phyloP scores from a whole-genome alignment of 35 echinoderm and acorn worm species.

The Heliocidaris tuberculata region DNA sequence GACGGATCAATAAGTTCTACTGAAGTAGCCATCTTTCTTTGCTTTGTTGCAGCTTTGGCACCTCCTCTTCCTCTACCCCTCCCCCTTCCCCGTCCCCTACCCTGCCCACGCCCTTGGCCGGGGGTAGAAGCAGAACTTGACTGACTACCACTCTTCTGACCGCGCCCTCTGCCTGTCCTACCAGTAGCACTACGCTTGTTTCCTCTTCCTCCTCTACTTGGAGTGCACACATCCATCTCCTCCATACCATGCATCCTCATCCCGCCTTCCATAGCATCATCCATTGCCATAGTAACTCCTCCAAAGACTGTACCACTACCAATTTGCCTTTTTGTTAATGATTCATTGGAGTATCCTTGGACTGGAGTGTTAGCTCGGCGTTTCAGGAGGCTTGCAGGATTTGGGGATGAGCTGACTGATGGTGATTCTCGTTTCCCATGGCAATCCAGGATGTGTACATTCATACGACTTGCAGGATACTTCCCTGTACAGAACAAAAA shows the following conservation, averaged over 20 bases:
- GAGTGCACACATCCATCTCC: background rate
- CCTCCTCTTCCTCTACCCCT: slow-evolving; percentile 27
- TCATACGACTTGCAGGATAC: slow-evolving; percentile 27
- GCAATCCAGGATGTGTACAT: slow-evolving; percentile 25
- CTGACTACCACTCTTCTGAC: background rate
- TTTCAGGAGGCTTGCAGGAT: background rate
- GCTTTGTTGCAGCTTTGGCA: background rate
- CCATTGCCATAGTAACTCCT: background rate
- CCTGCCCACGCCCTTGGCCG: background rate
- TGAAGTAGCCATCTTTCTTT: background rate
- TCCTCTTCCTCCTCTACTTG: slow-evolving; percentile 14
- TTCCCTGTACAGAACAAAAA: background rate
- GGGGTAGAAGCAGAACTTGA: background rate
- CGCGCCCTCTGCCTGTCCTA: background rate
- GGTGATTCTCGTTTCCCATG: background rate
- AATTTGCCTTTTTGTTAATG: background rate
- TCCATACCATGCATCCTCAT: background rate
- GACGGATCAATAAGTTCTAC: background rate
- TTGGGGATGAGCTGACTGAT: background rate
- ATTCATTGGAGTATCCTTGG: background rate
- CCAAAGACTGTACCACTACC: background rate
- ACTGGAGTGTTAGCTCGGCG: background rate
- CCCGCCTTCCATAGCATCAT: background rate
- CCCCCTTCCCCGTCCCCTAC: background rate
- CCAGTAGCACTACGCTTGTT: background rate